A percentile compares a stretch with the other conserved stretches of the same genome.
Conservation (phyloP, 2,113 vertebrate genomes). For the Sander vitreus region DNA sequence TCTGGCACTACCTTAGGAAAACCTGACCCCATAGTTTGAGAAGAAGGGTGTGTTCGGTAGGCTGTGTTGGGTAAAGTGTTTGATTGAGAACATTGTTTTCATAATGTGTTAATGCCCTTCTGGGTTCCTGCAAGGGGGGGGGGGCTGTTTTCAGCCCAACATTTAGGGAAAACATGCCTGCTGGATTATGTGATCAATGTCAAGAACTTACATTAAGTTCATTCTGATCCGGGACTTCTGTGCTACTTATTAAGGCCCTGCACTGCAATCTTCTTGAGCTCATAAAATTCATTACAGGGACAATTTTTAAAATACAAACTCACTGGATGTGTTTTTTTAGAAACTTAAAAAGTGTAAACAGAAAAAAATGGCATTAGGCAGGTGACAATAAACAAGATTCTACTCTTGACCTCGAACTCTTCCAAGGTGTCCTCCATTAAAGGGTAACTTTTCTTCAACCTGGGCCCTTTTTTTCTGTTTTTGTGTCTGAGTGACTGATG, state of each 20-base stretch:
- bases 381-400: not conserved
- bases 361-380: not conserved
- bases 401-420: not conserved
- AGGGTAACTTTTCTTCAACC: not conserved
- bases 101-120: not conserved
- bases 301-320: not conserved
- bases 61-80: not conserved
- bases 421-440: not conserved
- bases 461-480: no score
- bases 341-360: not conserved
- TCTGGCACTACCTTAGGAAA: conserved; percentile 1
- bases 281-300: not conserved
- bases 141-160: not conserved
- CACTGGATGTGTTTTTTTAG: not conserved
- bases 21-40: not conserved
- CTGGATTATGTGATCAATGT: not conserved
- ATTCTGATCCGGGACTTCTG: no score
- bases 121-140: not conserved
- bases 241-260: not conserved
- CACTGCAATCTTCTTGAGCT: not conserved
- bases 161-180: not conserved
- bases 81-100: conserved; percentile 1
- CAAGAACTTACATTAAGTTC: no score
- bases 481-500: no score
- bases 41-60: not conserved